A percentile compares a stretch with the other conserved stretches of the same genome.
These are phyloP conservation scores for Irena cyanogastra DNA, from an alignment of 2,113 vertebrate genomes.

Conservation along the genomic window DNA sequence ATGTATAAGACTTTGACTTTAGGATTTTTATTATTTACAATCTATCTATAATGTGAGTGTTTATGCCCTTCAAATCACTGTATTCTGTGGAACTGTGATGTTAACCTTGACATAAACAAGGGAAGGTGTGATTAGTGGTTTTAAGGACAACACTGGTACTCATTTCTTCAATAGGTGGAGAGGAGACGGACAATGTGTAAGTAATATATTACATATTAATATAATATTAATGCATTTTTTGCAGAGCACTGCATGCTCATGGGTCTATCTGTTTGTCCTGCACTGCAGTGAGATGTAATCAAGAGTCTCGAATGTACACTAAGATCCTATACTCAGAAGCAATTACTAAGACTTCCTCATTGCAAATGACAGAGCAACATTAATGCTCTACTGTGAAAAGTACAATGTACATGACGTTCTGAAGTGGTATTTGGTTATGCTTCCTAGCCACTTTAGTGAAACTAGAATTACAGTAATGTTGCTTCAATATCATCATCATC, in stretches of 20 bases:
- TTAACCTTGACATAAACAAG: neutral
- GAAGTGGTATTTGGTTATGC: neutral
- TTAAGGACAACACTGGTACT: neutral
- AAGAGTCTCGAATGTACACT: neutral
- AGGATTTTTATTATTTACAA: neutral
- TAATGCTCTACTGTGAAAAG: neutral
- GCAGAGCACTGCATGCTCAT: neutral
- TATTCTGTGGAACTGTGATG: neutral
- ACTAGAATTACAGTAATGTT: neutral
- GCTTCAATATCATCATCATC: neutral
- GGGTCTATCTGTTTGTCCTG: neutral
- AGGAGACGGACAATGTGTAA: neutral
- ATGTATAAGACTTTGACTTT: neutral
- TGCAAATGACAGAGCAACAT: neutral
- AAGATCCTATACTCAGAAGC: neutral
- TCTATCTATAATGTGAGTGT: neutral
- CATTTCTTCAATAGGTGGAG: neutral
- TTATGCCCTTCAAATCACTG: neutral
- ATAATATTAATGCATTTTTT: neutral
- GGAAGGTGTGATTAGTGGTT: neutral
- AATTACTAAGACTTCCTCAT: neutral
- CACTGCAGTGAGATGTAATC: neutral
- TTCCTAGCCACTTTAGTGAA: neutral
- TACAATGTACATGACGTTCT: neutral
- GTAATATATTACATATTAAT: neutral